Evolutionary conservation across 2,797 vertebrate genomes (phyloP), one percentile per base, ranked within the genome.

Genomic region (Centropyge bicolor): DNA sequence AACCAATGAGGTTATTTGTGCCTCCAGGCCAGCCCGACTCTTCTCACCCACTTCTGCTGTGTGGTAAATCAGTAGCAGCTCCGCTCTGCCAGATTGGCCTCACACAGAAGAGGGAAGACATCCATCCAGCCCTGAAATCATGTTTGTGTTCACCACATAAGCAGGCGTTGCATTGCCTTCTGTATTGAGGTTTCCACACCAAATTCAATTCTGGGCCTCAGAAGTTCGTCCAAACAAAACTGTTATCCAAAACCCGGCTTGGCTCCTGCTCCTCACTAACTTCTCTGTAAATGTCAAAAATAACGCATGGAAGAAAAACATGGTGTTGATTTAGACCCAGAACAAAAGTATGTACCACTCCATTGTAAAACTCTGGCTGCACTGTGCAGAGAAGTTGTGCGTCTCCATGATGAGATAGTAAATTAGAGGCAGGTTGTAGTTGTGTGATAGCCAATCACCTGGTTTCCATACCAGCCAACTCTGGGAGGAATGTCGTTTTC

Each of bases 251-350:
- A 73, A 40, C 41, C 35, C 67, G 12, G 27, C 46, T 54, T 63
- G 64, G 74, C 74, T 56, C 35, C 1, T 5, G 11, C 59, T 66
- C 48, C 69, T 60, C 61, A 22, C 31, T 35, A 63, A 67, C 61
- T 83, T 56, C 77, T 63, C 61, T 43, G 41, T 59, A 64, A 89
- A 78, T 62, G 68, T 81, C 71, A 76, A 19, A 69, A 64, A 61
- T 61, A 82, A 55, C 70, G 35, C 45, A 61, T 19, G 35, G 73
- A 74, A 74, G 22, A 57, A 80, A 74, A 78, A 69, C 75, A 74
- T 74, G 86, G 63, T 45, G 69, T 46, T 78, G 76, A 85, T 88
- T 86, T 80, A 81, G 56, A 40, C 48, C 19, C 22, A 57, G 62
- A 66, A 22, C 70, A 74, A 70, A 73, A 76, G 64, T 35, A 70